Evolutionary conservation across 2,888 invertebrate genomes (phyloP).

Genomic region (Augochlorella aurata): DNA sequence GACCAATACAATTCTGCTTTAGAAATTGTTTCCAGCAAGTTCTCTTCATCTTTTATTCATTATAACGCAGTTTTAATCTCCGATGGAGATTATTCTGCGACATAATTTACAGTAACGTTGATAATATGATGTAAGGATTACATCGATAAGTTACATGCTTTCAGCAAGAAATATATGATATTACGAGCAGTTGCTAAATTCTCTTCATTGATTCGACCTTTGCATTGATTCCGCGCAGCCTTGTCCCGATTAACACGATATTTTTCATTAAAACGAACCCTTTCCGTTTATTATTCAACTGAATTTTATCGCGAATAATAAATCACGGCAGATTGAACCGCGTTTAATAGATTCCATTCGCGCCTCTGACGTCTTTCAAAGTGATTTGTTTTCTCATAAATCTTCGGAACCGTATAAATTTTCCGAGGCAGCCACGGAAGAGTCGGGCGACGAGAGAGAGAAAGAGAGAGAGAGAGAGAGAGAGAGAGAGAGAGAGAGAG

Average conservation of each 20-base stretch:
- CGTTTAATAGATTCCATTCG: slow-evolving; percentile 43
- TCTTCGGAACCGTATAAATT: slow-evolving; percentile 47
- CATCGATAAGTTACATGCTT: no score
- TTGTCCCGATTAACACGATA: neutral
- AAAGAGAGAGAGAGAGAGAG: no score
- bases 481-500: no score
- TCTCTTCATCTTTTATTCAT: neutral
- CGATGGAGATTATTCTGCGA: no score
- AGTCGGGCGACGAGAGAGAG: neutral
- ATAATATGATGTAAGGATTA: no score
- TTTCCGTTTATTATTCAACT: neutral
- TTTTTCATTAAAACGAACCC: neutral
- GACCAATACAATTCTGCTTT: neutral
- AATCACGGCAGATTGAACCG: slow-evolving; percentile 45
- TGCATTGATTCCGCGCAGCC: neutral
- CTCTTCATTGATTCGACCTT: neutral
- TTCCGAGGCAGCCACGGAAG: slow-evolving; percentile 33
- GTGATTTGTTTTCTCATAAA: slow-evolving; percentile 62
- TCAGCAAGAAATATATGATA: no score
- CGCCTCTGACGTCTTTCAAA: slow-evolving; percentile 31
- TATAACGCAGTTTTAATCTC: no score
- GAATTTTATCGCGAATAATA: slow-evolving; percentile 32
- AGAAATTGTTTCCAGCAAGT: neutral
- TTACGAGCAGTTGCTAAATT: no score
- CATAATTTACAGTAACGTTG: no score